Base-by-base conservation (phyloP, 2,113 vertebrate genomes). In the Psammodynastes pulverulentus region DNA sequence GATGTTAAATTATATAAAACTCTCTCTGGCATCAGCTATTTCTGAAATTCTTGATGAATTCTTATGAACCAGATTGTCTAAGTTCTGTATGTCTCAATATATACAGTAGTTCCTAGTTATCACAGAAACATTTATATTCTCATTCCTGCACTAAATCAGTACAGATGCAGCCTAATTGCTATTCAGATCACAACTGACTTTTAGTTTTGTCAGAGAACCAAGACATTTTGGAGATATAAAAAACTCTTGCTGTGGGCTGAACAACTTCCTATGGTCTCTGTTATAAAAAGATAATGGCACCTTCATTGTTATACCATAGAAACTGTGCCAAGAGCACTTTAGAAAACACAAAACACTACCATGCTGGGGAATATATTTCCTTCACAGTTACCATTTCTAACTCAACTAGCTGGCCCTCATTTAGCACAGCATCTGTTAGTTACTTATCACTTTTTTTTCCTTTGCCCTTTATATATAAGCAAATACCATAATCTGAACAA, bases 71-170 rank as follows among this genome's bases (percentile, higher is more conserved):
- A 79, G n/a, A 39, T 79, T 79, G 34, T 79, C 19, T 21, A 21
- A 79, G 34, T 43, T 43, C 34, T 43, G 5, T 43, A 79, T 21
- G 17, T 8, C 72, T 79, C 19, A 43, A 91, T 95, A 52, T 89
- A 88, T 54, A 89, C 62, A 91, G 46, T 93, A 94, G 94, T 94
- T 93, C 85, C 93, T 93, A 15, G 94, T 95, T 96, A 96, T 96
- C 96, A 90, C 92, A 95, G 96, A 97, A 96, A 96, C 95, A 95
- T 96, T 95, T 95, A 96, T 92, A 95, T 96, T 95, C 95, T 0
- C 54, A 92, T 93, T 96, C 96, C 94, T 2, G 2, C 34, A 53
- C 93, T 94, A 94, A 95, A 88, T 93, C 53, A 0, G 95, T 48
- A 72, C 93, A 91, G 0, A 0, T 39, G 95, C 95, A 95, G 92